Evolutionary conservation across 2,113 vertebrate genomes (phyloP), one percentile per base, ranked within the genome.

Genomic region (Climacteris rufus): DNA sequence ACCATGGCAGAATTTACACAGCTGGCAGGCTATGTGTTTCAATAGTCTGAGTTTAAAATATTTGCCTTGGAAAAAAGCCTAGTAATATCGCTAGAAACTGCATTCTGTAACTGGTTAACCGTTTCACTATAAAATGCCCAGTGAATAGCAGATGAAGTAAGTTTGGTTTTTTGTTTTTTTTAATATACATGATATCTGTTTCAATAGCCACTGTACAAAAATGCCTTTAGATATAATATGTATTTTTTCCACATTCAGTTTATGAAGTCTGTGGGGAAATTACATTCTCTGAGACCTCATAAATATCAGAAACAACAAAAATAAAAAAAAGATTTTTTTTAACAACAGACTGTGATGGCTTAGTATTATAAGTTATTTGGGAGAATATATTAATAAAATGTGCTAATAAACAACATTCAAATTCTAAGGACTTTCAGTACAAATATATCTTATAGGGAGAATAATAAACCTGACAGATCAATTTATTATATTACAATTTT

Each of bases 1-100:
- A 66, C 4, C 11, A 49, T 20, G 10, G 10, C 27, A 84, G 23
- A 42, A 30, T 77, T 45, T 60, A 64, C 22, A 31, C 10, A 65
- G 28, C 15, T 31, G 52, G 24, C 7, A 70, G 28, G 5, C 9
- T 42, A 7, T 0, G 0, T 31, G 15, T 57, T 90, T 66, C 24
- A 61, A 22, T 22, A 31, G 10, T 45, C 7, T 23, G 16, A 65
- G 44, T 49, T 82, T 65, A 40, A 81, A 89, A 47, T 49, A 0
- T 25, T 17, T n/a, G 0, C 7, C 4, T 49, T 54, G 39, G 21
- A 69, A 78, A 87, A 8, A 17, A 78, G 7, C 3, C 20, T 37
- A 7, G 5, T 50, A 61, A 54, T 17, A 39, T 2, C 20, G 5
- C 8, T 59, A 33, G 33, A 74, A 54, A 6, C 57, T 66, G 31